These are phyloP conservation scores for Nomada fucata DNA, from an alignment of 2,888 invertebrate species.

Conservation along the genomic window DNA sequence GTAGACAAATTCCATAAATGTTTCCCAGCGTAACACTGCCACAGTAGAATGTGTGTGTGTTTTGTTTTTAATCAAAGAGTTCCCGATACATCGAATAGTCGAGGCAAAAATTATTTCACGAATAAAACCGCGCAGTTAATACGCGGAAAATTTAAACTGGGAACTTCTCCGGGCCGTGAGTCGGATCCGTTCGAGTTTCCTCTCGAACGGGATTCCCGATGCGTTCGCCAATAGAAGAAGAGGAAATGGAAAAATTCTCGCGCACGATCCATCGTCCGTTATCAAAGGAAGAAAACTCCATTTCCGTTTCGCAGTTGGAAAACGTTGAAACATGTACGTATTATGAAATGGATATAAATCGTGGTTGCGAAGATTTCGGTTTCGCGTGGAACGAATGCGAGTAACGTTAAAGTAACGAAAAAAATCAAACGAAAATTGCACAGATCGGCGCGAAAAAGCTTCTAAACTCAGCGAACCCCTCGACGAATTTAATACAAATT, in stretches of 20 bases:
- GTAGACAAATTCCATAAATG: too few species aligned
- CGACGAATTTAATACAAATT: slow-evolving; percentile 2
- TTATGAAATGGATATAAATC: not conserved
- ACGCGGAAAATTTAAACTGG: slow-evolving; percentile 24
- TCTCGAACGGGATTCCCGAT: slow-evolving; percentile 15
- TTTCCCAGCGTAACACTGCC: too few species aligned
- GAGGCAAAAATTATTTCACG: not conserved
- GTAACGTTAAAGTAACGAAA: not conserved
- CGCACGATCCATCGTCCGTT: not conserved
- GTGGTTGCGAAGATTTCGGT: not conserved
- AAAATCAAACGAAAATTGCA: not conserved
- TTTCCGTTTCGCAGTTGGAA: not conserved
- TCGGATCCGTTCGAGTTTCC: slow-evolving; percentile 4
- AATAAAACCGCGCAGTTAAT: slow-evolving; percentile 20
- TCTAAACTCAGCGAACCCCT: not conserved
- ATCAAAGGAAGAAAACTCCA: slow-evolving; percentile 11
- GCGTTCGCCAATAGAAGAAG: slow-evolving; percentile 1
- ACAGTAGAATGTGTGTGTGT: not conserved
- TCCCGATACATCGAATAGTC: too few species aligned
- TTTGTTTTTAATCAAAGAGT: not conserved
- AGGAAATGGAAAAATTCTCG: slow-evolving; percentile 24
- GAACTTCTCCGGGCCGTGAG: slow-evolving; percentile 1
- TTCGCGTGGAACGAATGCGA: not conserved
- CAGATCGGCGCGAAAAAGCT: not conserved
- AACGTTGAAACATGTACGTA: not conserved